Conservation (phyloP, 2,888 invertebrate species). For the Oxycera nigricornis region DNA sequence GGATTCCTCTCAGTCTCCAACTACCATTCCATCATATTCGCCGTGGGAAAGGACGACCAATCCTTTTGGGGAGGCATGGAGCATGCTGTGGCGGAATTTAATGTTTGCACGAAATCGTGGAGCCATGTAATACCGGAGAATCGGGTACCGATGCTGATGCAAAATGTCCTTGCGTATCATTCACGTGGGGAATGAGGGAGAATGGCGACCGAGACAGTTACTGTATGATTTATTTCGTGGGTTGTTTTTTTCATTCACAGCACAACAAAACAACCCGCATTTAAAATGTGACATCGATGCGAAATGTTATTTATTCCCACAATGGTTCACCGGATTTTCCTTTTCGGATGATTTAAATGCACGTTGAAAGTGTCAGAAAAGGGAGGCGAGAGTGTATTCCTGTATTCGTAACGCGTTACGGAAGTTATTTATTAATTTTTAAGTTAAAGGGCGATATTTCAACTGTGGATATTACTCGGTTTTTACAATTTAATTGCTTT, state of each 20-base stretch:
- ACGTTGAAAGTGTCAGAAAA: background rate
- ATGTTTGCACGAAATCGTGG: background rate
- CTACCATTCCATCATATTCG: background rate
- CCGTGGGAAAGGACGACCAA: constrained; percentile 7
- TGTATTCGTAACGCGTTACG: background rate
- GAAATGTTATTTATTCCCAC: constrained; percentile 1
- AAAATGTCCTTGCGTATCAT: too few relatives aligned
- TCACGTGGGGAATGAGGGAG: background rate
- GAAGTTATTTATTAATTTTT: background rate
- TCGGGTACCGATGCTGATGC: constrained; percentile 9
- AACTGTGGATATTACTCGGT: background rate
- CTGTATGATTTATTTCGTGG: constrained; percentile 5
- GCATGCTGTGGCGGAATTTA: background rate
- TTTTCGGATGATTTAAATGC: background rate
- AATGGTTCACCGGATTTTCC: background rate
- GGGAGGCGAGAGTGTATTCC: background rate
- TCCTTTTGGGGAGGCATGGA: constrained; percentile 8
- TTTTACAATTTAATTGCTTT: too few relatives aligned
- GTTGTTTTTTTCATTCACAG: background rate
- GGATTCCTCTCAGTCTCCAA: constrained; percentile 5
- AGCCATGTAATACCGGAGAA: constrained; percentile 19
- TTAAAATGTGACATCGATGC: background rate
- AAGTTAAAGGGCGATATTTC: background rate
- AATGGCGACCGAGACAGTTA: background rate
- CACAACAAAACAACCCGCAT: background rate